Evolutionary conservation across 2,113 vertebrate species (phyloP).

Genomic region (Chaenocephalus aceratus): DNA sequence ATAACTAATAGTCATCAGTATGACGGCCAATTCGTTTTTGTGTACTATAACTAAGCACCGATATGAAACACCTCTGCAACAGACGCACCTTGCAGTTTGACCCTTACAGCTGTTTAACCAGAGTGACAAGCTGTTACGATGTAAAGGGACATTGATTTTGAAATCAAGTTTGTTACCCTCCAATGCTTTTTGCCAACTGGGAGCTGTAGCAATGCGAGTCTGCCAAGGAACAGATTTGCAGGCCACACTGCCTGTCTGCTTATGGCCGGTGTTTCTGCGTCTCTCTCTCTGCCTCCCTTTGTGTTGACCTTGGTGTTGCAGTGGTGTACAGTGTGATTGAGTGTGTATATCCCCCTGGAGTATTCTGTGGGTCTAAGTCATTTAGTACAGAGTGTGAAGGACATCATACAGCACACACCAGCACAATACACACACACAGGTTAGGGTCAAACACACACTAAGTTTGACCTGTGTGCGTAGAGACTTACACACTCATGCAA

Average conservation of each 20-base stretch:
- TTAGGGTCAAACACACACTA: conserved; percentile 23
- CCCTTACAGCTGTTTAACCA: conserved; percentile 51
- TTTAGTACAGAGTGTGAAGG: conserved; percentile 46
- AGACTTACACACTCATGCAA: background rate
- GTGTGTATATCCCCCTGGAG: conserved; percentile 27
- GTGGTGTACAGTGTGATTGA: conserved; percentile 40
- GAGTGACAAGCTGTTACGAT: conserved; percentile 57
- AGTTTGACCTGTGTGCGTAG: conserved; percentile 31
- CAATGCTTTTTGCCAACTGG: conserved; percentile 48
- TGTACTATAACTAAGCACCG: conserved; percentile 12
- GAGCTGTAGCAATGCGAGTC: conserved; percentile 10
- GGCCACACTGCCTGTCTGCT: conserved; percentile 17
- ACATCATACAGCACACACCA: conserved; percentile 7
- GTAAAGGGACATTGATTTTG: conserved; percentile 65
- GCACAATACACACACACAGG: conserved; percentile 29
- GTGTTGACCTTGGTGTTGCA: conserved; percentile 45
- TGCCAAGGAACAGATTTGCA: conserved; percentile 53
- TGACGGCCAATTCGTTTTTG: background rate
- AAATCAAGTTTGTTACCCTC: conserved; percentile 64
- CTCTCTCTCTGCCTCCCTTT: conserved; percentile 31
- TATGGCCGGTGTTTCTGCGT: conserved; percentile 32
- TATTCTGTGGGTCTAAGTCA: conserved; percentile 38
- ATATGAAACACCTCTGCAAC: conserved; percentile 30
- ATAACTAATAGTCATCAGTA: background rate
- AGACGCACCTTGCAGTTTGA: conserved; percentile 28